These are phyloP conservation scores for Takifugu flavidus DNA, from an alignment of 2,113 vertebrate genomes.

Conservation along the genomic window DNA sequence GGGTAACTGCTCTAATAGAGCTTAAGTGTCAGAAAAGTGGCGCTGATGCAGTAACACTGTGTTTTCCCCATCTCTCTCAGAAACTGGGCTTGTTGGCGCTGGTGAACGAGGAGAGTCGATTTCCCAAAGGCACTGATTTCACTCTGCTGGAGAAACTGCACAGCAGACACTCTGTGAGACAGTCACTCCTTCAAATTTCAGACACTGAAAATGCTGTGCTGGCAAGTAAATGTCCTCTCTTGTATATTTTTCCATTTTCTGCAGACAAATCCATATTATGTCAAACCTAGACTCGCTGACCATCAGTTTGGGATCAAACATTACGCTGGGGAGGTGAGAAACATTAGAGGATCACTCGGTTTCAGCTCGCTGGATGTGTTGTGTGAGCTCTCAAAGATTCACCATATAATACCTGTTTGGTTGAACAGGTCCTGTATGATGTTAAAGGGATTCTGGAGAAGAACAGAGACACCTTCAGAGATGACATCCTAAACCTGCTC, in stretches of 20 bases:
- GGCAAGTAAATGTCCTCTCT: not conserved
- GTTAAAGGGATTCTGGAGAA: slow-evolving; percentile 87
- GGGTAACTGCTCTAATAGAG: slow-evolving; percentile 10
- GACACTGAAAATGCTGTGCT: not conserved
- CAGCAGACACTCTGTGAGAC: slow-evolving; percentile 85
- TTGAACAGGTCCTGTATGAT: slow-evolving; percentile 83
- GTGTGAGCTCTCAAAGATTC: not conserved
- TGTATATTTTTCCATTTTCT: slow-evolving; percentile 27
- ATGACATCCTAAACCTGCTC: slow-evolving; percentile 90
- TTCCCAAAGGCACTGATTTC: slow-evolving; percentile 92
- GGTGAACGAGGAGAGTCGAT: slow-evolving; percentile 91
- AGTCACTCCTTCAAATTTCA: slow-evolving; percentile 17
- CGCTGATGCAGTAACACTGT: slow-evolving; percentile 8
- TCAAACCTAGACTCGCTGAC: slow-evolving; percentile 88
- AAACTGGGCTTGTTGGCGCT: slow-evolving; percentile 89
- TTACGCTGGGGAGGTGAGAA: slow-evolving; percentile 87
- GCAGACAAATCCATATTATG: slow-evolving; percentile 88
- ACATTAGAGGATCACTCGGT: not conserved
- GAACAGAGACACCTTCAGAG: slow-evolving; percentile 91
- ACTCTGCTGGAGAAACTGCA: slow-evolving; percentile 91
- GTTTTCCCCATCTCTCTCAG: slow-evolving; percentile 56
- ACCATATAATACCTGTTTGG: not conserved
- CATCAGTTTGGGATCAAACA: slow-evolving; percentile 92
- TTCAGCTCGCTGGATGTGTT: not conserved
- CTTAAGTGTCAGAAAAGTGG: slow-evolving; percentile 1